A percentile compares a stretch with the other conserved stretches of the same genome.
Evolutionary conservation across 2,888 invertebrate genomes (phyloP).

Genomic region (Synergus umbraculus): DNA sequence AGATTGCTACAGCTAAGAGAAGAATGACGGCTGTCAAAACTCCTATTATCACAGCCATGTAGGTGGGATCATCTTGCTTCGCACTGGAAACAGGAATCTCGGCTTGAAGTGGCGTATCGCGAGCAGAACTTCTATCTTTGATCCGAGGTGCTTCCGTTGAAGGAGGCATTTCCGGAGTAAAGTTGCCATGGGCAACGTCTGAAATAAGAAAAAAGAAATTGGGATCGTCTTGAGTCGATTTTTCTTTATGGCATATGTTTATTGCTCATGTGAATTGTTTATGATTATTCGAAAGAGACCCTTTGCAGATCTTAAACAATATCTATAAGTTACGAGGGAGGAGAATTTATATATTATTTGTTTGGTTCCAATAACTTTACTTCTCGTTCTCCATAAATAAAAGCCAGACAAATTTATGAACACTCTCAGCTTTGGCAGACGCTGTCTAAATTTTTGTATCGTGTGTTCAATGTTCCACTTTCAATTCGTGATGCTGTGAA

Average conservation of each 20-base stretch:
- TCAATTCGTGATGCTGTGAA: slow-evolving; percentile 16
- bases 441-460: slow-evolving; percentile 9
- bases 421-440: neutral
- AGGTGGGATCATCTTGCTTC: slow-evolving; percentile 78
- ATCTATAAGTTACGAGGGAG: neutral
- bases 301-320: neutral
- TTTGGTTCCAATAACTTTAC: neutral
- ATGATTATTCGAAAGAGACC: neutral
- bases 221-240: neutral
- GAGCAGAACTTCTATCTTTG: slow-evolving; percentile 70
- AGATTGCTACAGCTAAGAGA: slow-evolving; percentile 80
- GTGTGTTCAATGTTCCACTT: neutral
- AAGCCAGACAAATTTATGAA: slow-evolving; percentile 5
- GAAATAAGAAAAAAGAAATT: slow-evolving; percentile 55
- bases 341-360: neutral
- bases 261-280: no score
- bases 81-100: slow-evolving; percentile 76
- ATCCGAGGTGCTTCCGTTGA: slow-evolving; percentile 73
- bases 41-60: slow-evolving; percentile 80
- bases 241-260: no score
- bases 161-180: slow-evolving; percentile 78
- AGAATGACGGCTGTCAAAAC: slow-evolving; percentile 81
- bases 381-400: neutral
- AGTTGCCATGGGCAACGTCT: slow-evolving; percentile 81
- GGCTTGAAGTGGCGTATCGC: slow-evolving; percentile 65